These are phyloP conservation scores for Erpobdella octoculata DNA, from an alignment of 2,888 invertebrate genomes.

Conservation along the genomic window DNA sequence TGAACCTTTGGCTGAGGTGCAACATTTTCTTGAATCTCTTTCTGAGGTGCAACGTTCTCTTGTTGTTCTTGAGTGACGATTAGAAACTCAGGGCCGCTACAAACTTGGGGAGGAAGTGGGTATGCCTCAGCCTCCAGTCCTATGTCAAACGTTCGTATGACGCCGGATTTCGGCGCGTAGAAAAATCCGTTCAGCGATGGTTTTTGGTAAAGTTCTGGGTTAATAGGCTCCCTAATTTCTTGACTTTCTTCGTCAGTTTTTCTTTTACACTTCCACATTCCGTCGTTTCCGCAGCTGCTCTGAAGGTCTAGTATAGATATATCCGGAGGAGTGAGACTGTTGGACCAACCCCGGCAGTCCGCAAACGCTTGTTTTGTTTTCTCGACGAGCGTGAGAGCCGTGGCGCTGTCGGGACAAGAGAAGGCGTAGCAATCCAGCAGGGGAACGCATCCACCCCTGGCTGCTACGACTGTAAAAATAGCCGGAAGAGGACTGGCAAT, in stretches of 20 bases:
- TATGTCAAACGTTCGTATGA: slow-evolving; percentile 9
- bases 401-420: slow-evolving; percentile 22
- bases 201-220: slow-evolving; percentile 29
- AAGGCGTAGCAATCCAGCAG: slow-evolving; percentile 29
- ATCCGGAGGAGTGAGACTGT: slow-evolving; percentile 9
- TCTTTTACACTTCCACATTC: not conserved
- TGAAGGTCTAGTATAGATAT: not conserved
- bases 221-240: not conserved
- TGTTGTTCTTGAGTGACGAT: slow-evolving; percentile 2
- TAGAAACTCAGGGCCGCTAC: not conserved
- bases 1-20: not conserved
- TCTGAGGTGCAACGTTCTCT: not conserved
- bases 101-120: not conserved
- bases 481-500: slow-evolving; percentile 9
- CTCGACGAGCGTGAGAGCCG: slow-evolving; percentile 19
- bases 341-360: slow-evolving; percentile 28
- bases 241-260: not conserved
- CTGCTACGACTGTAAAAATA: slow-evolving; percentile 26
- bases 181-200: slow-evolving; percentile 30
- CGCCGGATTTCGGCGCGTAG: slow-evolving; percentile 21
- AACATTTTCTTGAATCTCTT: not conserved
- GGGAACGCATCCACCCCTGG: slow-evolving; percentile 23
- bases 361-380: slow-evolving; percentile 15
- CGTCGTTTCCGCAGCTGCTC: slow-evolving; percentile 2
- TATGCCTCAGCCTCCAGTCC: not conserved